Percentiles rank a stretch among this genome's conserved stretches.
Evolutionary conservation across 2,797 vertebrate species (phyloP).

Genomic region (Odontamblyopus lacepedii): DNA sequence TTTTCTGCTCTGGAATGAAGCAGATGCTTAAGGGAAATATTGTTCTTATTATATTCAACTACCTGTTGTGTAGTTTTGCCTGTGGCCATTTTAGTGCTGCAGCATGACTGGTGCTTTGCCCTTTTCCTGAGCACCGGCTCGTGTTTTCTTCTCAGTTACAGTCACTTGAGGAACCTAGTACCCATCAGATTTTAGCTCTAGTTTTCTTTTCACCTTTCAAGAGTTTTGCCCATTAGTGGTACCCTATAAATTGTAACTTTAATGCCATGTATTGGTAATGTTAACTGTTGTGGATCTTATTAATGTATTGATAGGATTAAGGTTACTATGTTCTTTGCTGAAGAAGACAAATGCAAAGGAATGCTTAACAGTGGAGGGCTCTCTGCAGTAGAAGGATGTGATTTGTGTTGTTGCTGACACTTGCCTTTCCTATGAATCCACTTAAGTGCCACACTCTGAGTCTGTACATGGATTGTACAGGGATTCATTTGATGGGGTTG

Average conservation of each 20-base stretch:
- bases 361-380: conserved; percentile 63
- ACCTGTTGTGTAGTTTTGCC: conserved; percentile 45
- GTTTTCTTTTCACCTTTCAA: conserved; percentile 47
- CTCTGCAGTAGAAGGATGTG: conserved; percentile 68
- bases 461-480: conserved; percentile 11
- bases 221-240: conserved; percentile 13
- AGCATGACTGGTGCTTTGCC: conserved; percentile 48
- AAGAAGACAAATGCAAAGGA: conserved; percentile 48
- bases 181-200: conserved; percentile 24
- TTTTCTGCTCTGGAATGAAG: conserved; percentile 36
- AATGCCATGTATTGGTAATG: neutral
- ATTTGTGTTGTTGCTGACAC: conserved; percentile 73
- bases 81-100: conserved; percentile 27
- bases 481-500: conserved; percentile 9
- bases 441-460: conserved; percentile 57
- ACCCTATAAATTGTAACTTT: conserved; percentile 12
- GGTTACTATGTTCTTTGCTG: conserved; percentile 34
- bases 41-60: conserved; percentile 22
- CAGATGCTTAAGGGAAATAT: conserved; percentile 10
- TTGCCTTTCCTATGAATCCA: conserved; percentile 73
- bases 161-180: conserved; percentile 48
- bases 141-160: conserved; percentile 43
- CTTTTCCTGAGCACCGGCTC: conserved; percentile 43
- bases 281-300: neutral
- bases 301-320: conserved; percentile 18